Evolutionary conservation across 2,113 vertebrate species (phyloP).

Genomic region (Antennarius striatus): DNA sequence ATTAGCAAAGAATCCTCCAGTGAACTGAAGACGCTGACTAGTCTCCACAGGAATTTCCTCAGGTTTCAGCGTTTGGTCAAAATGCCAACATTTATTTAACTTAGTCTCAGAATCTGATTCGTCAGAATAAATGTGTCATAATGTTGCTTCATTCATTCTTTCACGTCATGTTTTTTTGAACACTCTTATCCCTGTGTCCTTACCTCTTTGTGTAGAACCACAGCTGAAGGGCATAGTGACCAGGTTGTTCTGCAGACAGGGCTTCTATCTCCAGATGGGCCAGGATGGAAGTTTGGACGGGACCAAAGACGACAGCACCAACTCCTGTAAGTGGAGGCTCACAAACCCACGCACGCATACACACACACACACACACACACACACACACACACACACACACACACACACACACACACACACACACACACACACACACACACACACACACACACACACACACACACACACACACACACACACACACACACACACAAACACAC

Average conservation of each 20-base stretch:
- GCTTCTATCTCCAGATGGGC: slow-evolving; percentile 99
- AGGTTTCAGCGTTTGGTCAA: slow-evolving; percentile 52
- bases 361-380: not conserved
- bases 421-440: too few relatives aligned
- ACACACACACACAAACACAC: slow-evolving; percentile 1
- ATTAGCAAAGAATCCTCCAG: slow-evolving; percentile 68
- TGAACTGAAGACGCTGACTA: slow-evolving; percentile 67
- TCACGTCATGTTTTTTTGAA: not conserved
- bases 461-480: not conserved
- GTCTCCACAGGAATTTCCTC: slow-evolving; percentile 60
- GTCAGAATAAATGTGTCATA: not conserved
- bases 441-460: not conserved
- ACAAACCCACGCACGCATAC: not conserved
- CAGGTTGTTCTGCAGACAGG: slow-evolving; percentile 98
- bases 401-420: too few relatives aligned
- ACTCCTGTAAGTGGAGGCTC: slow-evolving; percentile 81
- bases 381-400: not conserved
- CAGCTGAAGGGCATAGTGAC: slow-evolving; percentile 99
- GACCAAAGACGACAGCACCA: slow-evolving; percentile 98
- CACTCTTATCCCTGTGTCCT: slow-evolving; percentile 14
- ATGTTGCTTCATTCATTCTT: not conserved
- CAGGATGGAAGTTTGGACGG: slow-evolving; percentile 97
- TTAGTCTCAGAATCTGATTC: slow-evolving; percentile 17
- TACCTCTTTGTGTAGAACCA: slow-evolving; percentile 83
- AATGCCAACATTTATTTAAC: slow-evolving; percentile 24